These are phyloP conservation scores for Prionchulus punctatus DNA, from an alignment of 2,888 invertebrate genomes.

Conservation along the genomic window DNA sequence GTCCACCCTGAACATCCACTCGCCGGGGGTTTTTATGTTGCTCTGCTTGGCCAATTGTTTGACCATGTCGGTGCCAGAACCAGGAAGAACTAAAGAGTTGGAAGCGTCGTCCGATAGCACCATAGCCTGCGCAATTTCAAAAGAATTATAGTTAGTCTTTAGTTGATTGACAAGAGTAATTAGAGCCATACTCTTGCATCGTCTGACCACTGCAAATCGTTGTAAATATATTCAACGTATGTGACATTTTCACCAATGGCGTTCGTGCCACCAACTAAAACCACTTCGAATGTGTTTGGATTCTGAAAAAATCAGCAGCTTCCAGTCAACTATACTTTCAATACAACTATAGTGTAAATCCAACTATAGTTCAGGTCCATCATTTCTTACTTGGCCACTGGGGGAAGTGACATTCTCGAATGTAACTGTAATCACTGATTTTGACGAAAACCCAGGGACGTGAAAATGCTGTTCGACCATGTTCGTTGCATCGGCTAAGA, in stretches of 20 bases:
- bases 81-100: slow-evolving; percentile 25
- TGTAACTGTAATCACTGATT: neutral
- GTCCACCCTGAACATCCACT: slow-evolving; percentile 15
- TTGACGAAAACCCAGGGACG: slow-evolving; percentile 16
- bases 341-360: neutral
- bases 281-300: slow-evolving; percentile 27
- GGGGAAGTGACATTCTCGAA: slow-evolving; percentile 1
- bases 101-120: slow-evolving; percentile 22
- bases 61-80: slow-evolving; percentile 26
- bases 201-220: slow-evolving; percentile 21
- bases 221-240: slow-evolving; percentile 25
- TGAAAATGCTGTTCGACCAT: slow-evolving; percentile 14
- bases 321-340: no score
- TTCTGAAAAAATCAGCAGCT: slow-evolving; percentile 13
- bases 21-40: slow-evolving; percentile 24
- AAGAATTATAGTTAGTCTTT: neutral
- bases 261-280: slow-evolving; percentile 20
- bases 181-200: neutral
- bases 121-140: slow-evolving; percentile 17
- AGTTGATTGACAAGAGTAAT: neutral
- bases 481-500: slow-evolving; percentile 17
- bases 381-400: neutral
- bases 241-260: slow-evolving; percentile 18
- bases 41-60: slow-evolving; percentile 22
- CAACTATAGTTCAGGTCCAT: neutral